A percentile compares a stretch with the other conserved stretches of the same genome.
Conservation (phyloP, 2,113 vertebrate species). For the Theristicus caerulescens region DNA sequence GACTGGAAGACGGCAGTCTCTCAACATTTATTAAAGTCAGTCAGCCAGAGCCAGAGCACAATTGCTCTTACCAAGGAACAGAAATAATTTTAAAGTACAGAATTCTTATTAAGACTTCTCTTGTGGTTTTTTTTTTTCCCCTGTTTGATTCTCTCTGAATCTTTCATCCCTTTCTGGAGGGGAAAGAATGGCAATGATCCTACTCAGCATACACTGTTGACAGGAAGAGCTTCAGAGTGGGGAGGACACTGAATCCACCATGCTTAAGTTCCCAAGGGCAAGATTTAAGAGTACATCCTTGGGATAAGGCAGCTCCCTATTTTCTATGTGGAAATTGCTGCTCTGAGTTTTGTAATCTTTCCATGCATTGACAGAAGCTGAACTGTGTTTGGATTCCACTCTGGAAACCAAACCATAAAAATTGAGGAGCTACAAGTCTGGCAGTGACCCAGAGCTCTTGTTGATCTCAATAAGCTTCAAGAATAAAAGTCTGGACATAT, state of each 20-base stretch:
- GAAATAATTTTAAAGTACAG: not conserved
- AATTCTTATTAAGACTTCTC: not conserved
- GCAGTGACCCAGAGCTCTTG: not conserved
- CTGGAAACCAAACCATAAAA: not conserved
- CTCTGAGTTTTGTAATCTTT: not conserved
- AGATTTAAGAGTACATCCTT: not conserved
- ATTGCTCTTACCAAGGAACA: not conserved
- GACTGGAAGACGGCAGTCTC: not conserved
- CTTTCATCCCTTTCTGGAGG: not conserved
- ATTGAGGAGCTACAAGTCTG: not conserved
- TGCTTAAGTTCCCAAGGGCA: not conserved
- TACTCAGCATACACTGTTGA: not conserved
- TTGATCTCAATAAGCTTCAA: not conserved
- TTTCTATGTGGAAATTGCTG: not conserved
- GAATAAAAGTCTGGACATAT: not conserved
- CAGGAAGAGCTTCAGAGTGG: not conserved
- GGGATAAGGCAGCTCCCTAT: not conserved
- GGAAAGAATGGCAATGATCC: not conserved
- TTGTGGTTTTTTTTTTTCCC: not conserved
- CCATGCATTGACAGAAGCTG: not conserved
- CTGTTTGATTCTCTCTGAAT: not conserved
- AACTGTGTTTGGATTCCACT: not conserved
- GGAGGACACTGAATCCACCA: accelerated
- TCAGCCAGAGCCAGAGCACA: not conserved
- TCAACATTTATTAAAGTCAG: not conserved